These are phyloP conservation scores for Potamilus streckersoni DNA, from an alignment of 1,140 invertebrate species.

Conservation along the genomic window DNA sequence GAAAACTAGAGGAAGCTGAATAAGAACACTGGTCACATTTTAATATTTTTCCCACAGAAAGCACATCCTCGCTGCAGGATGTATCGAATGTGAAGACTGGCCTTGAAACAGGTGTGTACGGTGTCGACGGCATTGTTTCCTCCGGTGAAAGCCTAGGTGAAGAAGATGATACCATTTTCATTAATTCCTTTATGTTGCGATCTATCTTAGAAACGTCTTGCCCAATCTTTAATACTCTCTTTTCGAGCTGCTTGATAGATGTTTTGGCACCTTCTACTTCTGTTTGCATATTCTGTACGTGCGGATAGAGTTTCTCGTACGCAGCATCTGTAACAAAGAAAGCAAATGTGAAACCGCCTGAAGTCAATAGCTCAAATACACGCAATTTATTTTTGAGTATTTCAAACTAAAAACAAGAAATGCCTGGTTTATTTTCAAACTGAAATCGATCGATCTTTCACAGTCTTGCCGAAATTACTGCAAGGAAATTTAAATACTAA, in stretches of 20 bases:
- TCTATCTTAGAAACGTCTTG: constrained; percentile 27
- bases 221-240: constrained; percentile 18
- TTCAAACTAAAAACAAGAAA: too few relatives aligned
- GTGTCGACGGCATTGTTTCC: constrained; percentile 17
- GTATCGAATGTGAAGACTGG: too few relatives aligned
- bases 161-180: constrained; percentile 18
- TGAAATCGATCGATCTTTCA: too few relatives aligned
- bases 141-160: constrained; percentile 4
- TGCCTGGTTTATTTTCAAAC: too few relatives aligned
- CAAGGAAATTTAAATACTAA: too few relatives aligned
- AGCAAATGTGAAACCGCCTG: neutral
- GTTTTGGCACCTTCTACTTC: constrained; percentile 27
- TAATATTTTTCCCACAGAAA: too few relatives aligned
- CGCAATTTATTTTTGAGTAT: too few relatives aligned
- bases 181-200: constrained; percentile 25
- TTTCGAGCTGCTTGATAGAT: constrained; percentile 19
- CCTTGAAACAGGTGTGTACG: constrained; percentile 4
- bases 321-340: constrained; percentile 8
- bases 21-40: too few relatives aligned
- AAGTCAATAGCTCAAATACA: too few relatives aligned
- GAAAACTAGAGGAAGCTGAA: neutral
- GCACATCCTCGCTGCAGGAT: too few relatives aligned
- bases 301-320: constrained; percentile 16
- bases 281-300: constrained; percentile 28
- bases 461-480: too few relatives aligned